These are phyloP conservation scores for Bothrops jararaca DNA, from an alignment of 2,113 vertebrate genomes.

Conservation along the genomic window DNA sequence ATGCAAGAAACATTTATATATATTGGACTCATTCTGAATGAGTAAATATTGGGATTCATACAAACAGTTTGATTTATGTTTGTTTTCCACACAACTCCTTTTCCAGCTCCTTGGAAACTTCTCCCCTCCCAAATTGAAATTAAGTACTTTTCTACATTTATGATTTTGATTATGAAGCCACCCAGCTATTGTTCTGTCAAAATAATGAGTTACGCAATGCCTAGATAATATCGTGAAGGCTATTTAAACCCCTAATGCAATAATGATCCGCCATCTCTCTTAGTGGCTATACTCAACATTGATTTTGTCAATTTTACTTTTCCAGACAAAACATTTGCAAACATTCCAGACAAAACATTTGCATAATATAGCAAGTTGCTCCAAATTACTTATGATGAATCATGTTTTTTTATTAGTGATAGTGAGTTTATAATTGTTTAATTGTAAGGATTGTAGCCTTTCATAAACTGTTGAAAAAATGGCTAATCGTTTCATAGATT, in stretches of 20 bases:
- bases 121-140: neutral
- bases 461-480: neutral
- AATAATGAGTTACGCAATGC: neutral
- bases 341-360: neutral
- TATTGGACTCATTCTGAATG: neutral
- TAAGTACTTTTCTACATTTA: neutral
- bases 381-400: neutral
- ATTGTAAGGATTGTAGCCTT: neutral
- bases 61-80: neutral
- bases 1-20: neutral
- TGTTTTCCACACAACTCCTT: neutral
- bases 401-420: neutral
- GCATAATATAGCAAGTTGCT: neutral
- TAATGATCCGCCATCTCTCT: neutral
- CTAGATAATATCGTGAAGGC: neutral
- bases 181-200: neutral
- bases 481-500: neutral
- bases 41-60: neutral
- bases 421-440: neutral
- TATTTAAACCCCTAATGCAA: neutral
- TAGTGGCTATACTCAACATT: too few species aligned
- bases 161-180: neutral
- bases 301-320: neutral
- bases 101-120: neutral
- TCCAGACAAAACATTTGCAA: neutral